A percentile compares a stretch with the other conserved stretches of the same genome.
These are phyloP conservation scores for Lasiurus borealis DNA, from an alignment of 2,113 vertebrate species.

Conservation along the genomic window DNA sequence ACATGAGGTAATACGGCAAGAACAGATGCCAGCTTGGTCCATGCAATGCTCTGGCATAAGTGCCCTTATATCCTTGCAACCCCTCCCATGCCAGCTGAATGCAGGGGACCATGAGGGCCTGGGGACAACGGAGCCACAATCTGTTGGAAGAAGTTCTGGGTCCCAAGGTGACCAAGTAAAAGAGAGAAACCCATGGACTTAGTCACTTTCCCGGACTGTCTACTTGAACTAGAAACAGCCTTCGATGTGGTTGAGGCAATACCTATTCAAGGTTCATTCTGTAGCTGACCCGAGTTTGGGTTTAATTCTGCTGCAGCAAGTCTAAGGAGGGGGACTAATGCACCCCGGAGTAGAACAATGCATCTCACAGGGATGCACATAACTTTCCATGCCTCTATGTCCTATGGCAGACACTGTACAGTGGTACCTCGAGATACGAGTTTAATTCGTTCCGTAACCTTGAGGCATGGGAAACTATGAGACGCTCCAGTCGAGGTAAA, in stretches of 20 bases:
- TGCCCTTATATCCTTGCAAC: fast-evolving
- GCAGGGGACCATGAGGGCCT: neutral
- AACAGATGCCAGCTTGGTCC: neutral
- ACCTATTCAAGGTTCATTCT: neutral
- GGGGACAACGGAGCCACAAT: neutral
- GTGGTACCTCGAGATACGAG: no score
- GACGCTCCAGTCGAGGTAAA: no score
- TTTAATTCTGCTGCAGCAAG: neutral
- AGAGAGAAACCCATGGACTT: neutral
- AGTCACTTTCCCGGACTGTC: neutral
- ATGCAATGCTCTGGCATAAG: neutral
- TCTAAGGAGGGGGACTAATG: neutral
- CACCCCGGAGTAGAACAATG: neutral
- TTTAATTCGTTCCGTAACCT: no score
- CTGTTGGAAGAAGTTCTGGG: neutral
- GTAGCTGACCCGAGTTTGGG: neutral
- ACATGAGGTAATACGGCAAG: neutral
- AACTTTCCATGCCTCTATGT: neutral
- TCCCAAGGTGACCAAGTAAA: neutral
- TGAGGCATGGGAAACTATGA: no score
- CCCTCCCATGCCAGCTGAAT: neutral
- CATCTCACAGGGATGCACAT: neutral
- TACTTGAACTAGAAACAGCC: neutral
- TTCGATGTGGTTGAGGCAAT: neutral
- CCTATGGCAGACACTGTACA: neutral